Evolutionary conservation across 2,113 vertebrate genomes (phyloP), one percentile per base, ranked within the genome.

Genomic region (Brachionichthys hirsutus): DNA sequence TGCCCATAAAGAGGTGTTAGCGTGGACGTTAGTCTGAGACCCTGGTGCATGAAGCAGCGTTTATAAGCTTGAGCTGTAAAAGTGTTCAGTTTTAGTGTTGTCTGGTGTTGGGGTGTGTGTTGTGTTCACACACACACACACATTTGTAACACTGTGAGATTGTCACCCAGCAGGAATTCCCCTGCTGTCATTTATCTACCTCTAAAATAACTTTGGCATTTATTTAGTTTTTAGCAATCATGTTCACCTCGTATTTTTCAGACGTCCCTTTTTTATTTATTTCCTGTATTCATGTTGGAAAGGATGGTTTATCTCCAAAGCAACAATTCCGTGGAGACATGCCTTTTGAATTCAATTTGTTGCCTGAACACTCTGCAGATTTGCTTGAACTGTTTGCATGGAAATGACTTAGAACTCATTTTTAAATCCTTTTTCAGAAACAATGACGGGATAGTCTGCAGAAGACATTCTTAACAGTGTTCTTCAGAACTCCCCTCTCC

Each of bases 131-230:
- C 54, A 20, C n/a, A 8, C 14, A 30, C 24, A 30, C 24, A 30
- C 24, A 30, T 61, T 30, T 41, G 46, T 36, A 45, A 38, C 8
- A 3, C 15, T 35, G 44, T 20, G 16, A 60, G 64, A 47, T 45
- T 62, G 50, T 72, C 74, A 75, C 54, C 40, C 52, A 54, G 58
- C 17, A 49, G 49, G 67, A 79, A 81, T 71, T 56, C 56, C 54
- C 67, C 40, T 2, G 44, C 65, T 69, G 79, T 76, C 60, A 73
- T 50, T 73, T 42, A 71, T 35, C 49, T 34, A 20, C 46, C 41
- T 62, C 22, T 56, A 74, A 74, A 70, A 76, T 67, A 54, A 30
- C 66, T 68, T 24, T 14, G 60, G 36, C 24, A 30, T 30, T 30
- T 30, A 30, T 30, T 30, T 30, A 8, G 24, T 30, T 30, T 30